phyloP scores from a whole-genome alignment of 1,140 invertebrate genomes.

The Eriosoma lanigerum region DNA sequence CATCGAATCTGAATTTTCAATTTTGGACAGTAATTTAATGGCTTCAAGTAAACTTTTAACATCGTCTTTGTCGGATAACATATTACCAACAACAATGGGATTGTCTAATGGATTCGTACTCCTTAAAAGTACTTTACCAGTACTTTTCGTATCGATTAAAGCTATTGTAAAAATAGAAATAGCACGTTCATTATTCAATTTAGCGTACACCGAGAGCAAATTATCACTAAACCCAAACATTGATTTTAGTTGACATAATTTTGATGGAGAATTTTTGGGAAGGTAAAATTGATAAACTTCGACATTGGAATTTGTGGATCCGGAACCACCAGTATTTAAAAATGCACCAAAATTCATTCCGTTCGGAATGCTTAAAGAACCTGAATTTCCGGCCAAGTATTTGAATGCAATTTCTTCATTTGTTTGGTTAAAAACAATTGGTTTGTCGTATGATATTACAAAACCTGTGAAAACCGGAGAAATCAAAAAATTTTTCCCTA shows the following conservation, averaged over 20 bases:
- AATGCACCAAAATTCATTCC: conserved; percentile 22
- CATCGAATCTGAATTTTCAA: conserved; percentile 68
- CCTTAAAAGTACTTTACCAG: conserved; percentile 68
- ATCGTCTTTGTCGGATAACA: conserved; percentile 71
- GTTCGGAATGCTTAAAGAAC: conserved; percentile 36
- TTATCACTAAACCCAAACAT: conserved; percentile 34
- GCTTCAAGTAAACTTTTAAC: conserved; percentile 73
- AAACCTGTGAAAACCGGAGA: conserved; percentile 57
- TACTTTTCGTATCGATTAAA: conserved; percentile 64
- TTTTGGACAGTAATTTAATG: conserved; percentile 66
- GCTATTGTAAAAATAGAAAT: conserved; percentile 35
- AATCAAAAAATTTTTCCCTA: conserved; percentile 36
- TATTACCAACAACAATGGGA: conserved; percentile 81
- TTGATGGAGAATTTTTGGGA: background rate
- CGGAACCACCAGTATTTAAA: background rate
- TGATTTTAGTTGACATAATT: background rate
- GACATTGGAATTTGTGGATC: background rate
- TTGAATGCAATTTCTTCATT: conserved; percentile 40
- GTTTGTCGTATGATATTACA: conserved; percentile 55
- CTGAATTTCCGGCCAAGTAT: conserved; percentile 43
- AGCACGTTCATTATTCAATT: conserved; percentile 10
- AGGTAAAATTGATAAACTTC: conserved; percentile 24
- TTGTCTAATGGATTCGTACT: conserved; percentile 68
- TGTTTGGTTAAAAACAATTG: conserved; percentile 51
- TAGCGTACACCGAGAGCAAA: background rate